Evolutionary conservation across 2,797 vertebrate species (phyloP), one percentile per base, ranked within the genome.

Genomic region (Megaceryle alcyon): DNA sequence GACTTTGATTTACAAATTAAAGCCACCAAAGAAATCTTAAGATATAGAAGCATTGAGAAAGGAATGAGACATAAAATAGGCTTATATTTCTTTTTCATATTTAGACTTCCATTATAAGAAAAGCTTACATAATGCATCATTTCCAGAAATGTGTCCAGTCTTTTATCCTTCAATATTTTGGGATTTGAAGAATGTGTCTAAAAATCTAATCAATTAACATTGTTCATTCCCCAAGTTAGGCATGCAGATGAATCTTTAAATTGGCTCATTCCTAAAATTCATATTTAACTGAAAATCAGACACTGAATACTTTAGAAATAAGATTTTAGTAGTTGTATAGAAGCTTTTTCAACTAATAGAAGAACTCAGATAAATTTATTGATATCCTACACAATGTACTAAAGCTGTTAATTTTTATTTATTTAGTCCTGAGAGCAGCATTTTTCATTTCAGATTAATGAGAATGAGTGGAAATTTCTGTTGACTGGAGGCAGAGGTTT

Each of bases 401-500:
- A 75, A 86, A 68, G 0, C 6, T 2, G 7, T 26, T 61, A 21
- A 9, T 21, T 64, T 39, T 66, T 59, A 48, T 76, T 71, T 76
- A 49, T 43, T 51, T 60, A 64, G 25, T 80, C 43, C 41, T 70
- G 28, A 88, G 31, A 71, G 14, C 22, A 33, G 17, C 60, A 41
- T 33, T 71, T 88, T 65, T 65, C 33, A 29, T 78, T 92, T 82
- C 88, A 99, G 99, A 96, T 99, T 93, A 97, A 99, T 75, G 98
- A 98, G 84, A 70, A 49, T 1, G 98, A 99, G 80, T 99, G 99
- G 99, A 98, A 97, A 60, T 99, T 99, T 97, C 98, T 99, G 76
- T 96, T 99, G 60, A 99, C 98, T 3, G 98, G 99, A 4, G 98
- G 99, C 20, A 98, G 99, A 59, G 98, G 99, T n/a, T 97, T 99